A percentile compares a stretch with the other conserved stretches of the same genome.
Evolutionary conservation across 2,113 vertebrate genomes (phyloP).

Genomic region (Dipodomys stephensi): DNA sequence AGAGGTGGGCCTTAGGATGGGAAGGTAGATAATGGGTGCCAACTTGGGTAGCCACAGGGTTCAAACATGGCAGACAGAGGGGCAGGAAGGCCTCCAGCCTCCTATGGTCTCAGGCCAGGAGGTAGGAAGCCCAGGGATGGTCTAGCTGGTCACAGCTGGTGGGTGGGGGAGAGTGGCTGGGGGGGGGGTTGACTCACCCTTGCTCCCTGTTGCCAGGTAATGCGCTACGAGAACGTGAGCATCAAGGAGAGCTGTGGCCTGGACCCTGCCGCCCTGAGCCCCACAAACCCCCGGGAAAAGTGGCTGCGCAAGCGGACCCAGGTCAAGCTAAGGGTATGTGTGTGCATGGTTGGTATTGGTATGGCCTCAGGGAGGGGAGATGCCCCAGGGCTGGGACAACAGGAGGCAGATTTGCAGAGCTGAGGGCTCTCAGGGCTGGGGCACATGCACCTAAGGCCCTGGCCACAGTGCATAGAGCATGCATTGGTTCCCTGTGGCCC

Average conservation of each 20-base stretch:
- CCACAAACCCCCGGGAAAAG: constrained; percentile 94
- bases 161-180: neutral
- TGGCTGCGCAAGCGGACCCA: constrained; percentile 97
- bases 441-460: too few relatives aligned
- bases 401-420: neutral
- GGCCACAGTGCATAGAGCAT: neutral
- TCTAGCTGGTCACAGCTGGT: neutral
- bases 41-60: neutral
- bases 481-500: too few relatives aligned
- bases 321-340: constrained; percentile 94
- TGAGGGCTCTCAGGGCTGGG: fast-evolving
- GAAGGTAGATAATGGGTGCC: neutral
- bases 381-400: neutral
- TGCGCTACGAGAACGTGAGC: constrained; percentile 93
- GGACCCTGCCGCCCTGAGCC: constrained; percentile 90
- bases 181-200: neutral
- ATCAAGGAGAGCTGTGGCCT: constrained; percentile 90
- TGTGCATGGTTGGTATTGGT: fast-evolving
- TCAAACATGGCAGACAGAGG: neutral
- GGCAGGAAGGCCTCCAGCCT: neutral
- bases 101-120: neutral
- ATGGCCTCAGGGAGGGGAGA: neutral
- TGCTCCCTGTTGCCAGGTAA: constrained; percentile 88
- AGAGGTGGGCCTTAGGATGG: neutral
- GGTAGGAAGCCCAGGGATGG: neutral